Base-by-base conservation (phyloP, 2,113 vertebrate genomes). In the Pedetes capensis region DNA sequence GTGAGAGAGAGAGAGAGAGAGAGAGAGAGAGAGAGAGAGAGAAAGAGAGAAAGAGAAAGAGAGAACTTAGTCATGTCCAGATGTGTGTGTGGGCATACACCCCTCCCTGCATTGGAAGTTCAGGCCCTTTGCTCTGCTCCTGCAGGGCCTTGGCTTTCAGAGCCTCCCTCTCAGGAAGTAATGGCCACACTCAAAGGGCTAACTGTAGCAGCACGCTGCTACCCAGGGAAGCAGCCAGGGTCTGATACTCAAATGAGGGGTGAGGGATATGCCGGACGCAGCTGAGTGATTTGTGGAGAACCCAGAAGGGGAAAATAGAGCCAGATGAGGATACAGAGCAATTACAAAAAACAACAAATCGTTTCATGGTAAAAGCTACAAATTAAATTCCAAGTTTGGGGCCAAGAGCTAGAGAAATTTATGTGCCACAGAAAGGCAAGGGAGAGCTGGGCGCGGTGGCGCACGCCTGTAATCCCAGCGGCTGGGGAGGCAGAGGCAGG, bases 281-380 rank as follows among this genome's bases (percentile, higher is more conserved):
- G 76, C 53, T 68, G 55, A 91, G 89, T 63, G 82, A 91, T 39
- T 55, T 78, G 49, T 32, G 34, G 85, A 57, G 61, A 85, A 78
- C 53, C 8, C 2, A 25, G 59, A 55, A 12, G 4, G 78, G 42
- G 29, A 39, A 86, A 83, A 79, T 7, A 76, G 80, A 89, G 39
- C 34, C 84, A 75, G 92, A n/a, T 22, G 27, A 89, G 66, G 81
- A 92, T 68, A 71, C 25, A 85, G 85, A 72, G 37, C 87, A 93
- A 51, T 80, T 68, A 18, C 17, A 74, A 42, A 47, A 53, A 87
- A 92, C 39, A 69, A 89, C 71, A 79, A 72, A 92, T 92, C 47
- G 74, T 84, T 92, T 84, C 66, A 61, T 57, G 16, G 8, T 72
- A 72, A 93, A 87, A 49, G 51, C 64, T 89, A 57, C 63, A 89